Evolutionary conservation across 1,140 invertebrate species (phyloP).

Genomic region (Drosophila jambulina): DNA sequence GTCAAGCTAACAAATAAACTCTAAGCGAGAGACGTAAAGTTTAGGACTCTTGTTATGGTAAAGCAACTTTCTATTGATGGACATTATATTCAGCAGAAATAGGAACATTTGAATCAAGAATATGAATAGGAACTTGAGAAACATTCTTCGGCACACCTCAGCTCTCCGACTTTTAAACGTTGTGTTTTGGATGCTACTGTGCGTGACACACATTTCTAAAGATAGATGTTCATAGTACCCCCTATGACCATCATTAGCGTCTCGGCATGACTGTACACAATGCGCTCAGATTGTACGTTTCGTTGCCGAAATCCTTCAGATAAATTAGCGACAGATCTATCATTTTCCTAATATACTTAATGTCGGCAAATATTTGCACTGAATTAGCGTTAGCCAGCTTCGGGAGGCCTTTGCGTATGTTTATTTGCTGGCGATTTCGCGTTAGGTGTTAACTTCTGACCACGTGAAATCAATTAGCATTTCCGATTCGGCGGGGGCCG

Average conservation of each 20-base stretch:
- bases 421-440: slow-evolving; percentile 26
- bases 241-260: slow-evolving; percentile 20
- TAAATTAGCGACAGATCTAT: slow-evolving; percentile 34
- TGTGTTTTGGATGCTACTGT: not conserved
- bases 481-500: slow-evolving; percentile 26
- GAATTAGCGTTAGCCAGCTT: slow-evolving; percentile 36
- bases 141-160: not conserved
- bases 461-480: slow-evolving; percentile 81
- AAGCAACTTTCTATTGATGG: slow-evolving; percentile 11
- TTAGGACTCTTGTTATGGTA: not conserved
- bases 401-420: slow-evolving; percentile 10
- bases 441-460: slow-evolving; percentile 55
- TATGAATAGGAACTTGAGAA: not conserved
- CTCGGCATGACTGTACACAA: slow-evolving; percentile 36
- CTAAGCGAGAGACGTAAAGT: not conserved
- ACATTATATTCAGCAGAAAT: not conserved
- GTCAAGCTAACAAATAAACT: not conserved
- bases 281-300: slow-evolving; percentile 6
- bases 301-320: slow-evolving; percentile 19
- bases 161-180: not conserved
- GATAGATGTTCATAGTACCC: slow-evolving; percentile 18
- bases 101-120: not conserved
- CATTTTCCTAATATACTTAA: slow-evolving; percentile 36
- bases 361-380: slow-evolving; percentile 39
- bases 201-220: slow-evolving; percentile 19